Conservation (phyloP, 2,113 vertebrate species). For the Chloroceryle aenea region DNA sequence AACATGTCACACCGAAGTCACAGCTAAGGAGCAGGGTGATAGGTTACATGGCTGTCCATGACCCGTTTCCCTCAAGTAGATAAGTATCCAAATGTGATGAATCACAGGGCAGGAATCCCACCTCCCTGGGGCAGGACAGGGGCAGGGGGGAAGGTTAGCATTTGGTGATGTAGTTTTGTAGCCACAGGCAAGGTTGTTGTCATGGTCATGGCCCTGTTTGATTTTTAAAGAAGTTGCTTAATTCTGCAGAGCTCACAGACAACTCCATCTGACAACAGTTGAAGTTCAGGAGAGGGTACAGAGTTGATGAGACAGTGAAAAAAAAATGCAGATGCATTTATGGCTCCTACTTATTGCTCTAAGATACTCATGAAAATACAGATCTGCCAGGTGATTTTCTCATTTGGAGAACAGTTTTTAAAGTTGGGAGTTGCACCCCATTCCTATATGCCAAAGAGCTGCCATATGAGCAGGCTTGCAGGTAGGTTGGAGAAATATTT, state of each 20-base stretch:
- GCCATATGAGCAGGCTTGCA: not conserved
- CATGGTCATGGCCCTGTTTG: not conserved
- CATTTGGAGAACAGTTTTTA: not conserved
- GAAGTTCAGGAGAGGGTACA: not conserved
- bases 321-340: not conserved
- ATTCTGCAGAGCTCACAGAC: not conserved
- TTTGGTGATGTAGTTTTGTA: not conserved
- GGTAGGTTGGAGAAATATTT: not conserved
- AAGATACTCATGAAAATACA: not conserved
- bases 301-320: not conserved
- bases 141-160: not conserved
- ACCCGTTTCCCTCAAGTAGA: not conserved
- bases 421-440: not conserved
- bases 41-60: not conserved
- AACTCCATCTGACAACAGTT: not conserved
- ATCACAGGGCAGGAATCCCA: not conserved
- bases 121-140: not conserved
- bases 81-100: not conserved
- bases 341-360: not conserved
- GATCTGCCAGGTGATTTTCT: not conserved
- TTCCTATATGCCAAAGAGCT: not conserved
- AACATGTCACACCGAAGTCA: not conserved
- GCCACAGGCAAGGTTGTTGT: not conserved
- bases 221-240: not conserved
- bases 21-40: not conserved